Evolutionary conservation across 1,140 invertebrate genomes (phyloP), one percentile per base, ranked within the genome.

Genomic region (Drosophila willistoni): DNA sequence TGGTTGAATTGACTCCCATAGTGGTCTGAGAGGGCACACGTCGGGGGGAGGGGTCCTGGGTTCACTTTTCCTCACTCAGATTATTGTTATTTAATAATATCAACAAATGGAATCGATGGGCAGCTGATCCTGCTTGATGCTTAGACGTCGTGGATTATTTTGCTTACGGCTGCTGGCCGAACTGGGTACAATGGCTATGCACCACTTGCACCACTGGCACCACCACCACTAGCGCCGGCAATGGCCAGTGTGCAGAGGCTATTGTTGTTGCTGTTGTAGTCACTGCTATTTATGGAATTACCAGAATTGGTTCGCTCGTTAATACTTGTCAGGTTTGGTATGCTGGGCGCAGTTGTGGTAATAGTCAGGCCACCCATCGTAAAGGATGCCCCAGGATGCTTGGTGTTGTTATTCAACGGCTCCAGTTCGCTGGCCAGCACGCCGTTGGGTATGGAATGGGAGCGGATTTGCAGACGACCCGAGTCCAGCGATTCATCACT

Each of bases 31-130:
- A 14, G 39, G 56, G 1, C 7, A 7, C 14, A 44, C n/a, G 19
- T 47, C 1, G 17, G 44, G 7, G 9, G 6, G n/a, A n/a, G n/a
- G n/a, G 29, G 25, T 51, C 17, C 19, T n/a, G 41, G 59, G 63
- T 36, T 9, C 55, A 25, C 60, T 41, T 29, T 36, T 77, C 36
- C 54, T 54, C 54, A 22, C 64, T 51, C 69, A 60, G 57, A 47
- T 12, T 36, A 39, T 17, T 47, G 44, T 33, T 29, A 57, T 57
- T 59, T 64, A 64, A 71, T 84, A 90, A 83, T 84, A 90, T 92
- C 87, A 92, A 79, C 91, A 92, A 68, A 92, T 77, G 74, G 91
- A 92, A 89, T 92, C 91, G 59, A 92, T 81, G 61, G 91, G 87
- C 75, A 92, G 73, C 75, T 92, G 91, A 65, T 92, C 90, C 76